phyloP scores from a whole-genome alignment of 2,888 invertebrate genomes.

The Lepidochitona cinerea region DNA sequence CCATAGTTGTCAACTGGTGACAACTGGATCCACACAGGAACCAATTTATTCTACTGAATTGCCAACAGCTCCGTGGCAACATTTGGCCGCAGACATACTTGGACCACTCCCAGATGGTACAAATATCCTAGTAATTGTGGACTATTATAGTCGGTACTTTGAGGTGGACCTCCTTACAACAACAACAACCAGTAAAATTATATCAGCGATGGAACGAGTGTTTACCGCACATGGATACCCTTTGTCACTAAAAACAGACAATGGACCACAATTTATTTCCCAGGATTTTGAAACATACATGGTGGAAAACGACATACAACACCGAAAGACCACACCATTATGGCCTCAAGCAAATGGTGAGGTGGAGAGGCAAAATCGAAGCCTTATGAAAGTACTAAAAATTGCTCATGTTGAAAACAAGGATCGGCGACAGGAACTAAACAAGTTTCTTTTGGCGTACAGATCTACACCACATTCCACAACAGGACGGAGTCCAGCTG shows the following conservation, averaged over 20 bases:
- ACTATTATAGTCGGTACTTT: slow-evolving; percentile 21
- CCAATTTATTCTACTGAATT: slow-evolving; percentile 27
- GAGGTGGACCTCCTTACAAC: not conserved
- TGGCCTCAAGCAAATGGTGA: slow-evolving; percentile 36
- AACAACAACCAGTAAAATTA: slow-evolving; percentile 3
- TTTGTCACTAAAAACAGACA: slow-evolving; percentile 27
- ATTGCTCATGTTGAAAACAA: slow-evolving; percentile 23
- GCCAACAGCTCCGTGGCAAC: slow-evolving; percentile 32
- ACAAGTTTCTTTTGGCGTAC: slow-evolving; percentile 29
- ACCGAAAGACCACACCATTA: slow-evolving; percentile 26
- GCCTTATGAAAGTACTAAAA: slow-evolving; percentile 30
- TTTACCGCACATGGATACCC: slow-evolving; percentile 25
- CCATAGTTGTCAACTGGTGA: slow-evolving; percentile 24
- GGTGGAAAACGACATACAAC: slow-evolving; percentile 22
- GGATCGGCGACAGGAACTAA: slow-evolving; percentile 18
- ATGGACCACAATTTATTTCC: slow-evolving; percentile 32
- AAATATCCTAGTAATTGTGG: slow-evolving; percentile 16
- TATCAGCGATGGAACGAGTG: not conserved
- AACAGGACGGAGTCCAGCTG: slow-evolving; percentile 24
- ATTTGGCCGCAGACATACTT: slow-evolving; percentile 22
- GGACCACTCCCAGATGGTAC: slow-evolving; percentile 24
- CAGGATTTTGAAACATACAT: slow-evolving; percentile 25
- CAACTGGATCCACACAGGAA: not conserved
- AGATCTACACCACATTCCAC: slow-evolving; percentile 30
- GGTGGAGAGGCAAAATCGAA: slow-evolving; percentile 35